Evolutionary conservation across 2,797 vertebrate genomes (phyloP).

Genomic region (Loriculus beryllinus): DNA sequence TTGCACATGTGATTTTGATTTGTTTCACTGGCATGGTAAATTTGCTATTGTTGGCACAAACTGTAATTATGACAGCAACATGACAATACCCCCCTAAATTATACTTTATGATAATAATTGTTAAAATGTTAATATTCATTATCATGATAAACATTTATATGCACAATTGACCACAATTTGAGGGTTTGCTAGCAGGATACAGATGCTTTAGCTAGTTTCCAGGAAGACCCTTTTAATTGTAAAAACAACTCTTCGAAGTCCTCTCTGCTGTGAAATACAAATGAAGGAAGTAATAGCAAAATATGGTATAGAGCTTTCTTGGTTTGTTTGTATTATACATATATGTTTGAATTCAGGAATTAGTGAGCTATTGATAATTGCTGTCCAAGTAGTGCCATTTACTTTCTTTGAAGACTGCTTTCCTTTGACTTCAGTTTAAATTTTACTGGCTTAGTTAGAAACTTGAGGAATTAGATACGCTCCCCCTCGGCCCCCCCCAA

Average conservation of each 20-base stretch:
- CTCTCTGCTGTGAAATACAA: not conserved
- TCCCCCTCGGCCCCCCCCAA: rapidly evolving
- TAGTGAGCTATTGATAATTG: not conserved
- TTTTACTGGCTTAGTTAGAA: not conserved
- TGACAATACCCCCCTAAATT: not conserved
- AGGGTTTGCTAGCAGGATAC: not conserved
- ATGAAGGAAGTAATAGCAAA: not conserved
- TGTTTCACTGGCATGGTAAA: not conserved
- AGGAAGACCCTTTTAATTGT: not conserved
- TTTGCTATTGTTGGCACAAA: not conserved
- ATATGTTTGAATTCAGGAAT: not conserved
- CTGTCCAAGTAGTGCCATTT: not conserved
- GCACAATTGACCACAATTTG: not conserved
- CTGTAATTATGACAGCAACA: not conserved
- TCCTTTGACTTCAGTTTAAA: not conserved
- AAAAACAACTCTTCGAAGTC: not conserved
- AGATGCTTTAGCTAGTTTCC: not conserved
- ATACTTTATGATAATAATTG: not conserved
- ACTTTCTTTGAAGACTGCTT: not conserved
- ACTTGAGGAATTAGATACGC: not conserved
- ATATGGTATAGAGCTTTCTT: not conserved
- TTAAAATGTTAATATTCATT: conserved; percentile 28
- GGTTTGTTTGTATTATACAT: not conserved
- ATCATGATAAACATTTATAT: not conserved
- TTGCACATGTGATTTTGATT: conserved; percentile 1